phyloP scores from a whole-genome alignment of 2,888 invertebrate species.

The Syritta pipiens region DNA sequence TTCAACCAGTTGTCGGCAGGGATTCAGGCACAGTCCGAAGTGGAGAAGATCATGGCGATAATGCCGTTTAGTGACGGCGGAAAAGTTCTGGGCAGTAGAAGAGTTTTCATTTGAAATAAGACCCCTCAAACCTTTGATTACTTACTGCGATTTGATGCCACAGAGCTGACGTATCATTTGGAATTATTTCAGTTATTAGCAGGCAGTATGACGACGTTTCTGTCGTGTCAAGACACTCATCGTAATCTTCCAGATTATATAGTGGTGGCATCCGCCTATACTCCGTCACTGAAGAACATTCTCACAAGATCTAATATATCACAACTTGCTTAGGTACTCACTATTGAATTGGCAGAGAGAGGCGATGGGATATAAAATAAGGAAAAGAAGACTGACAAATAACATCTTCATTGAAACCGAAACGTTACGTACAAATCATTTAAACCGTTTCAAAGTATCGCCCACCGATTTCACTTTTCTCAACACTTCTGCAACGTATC shows the following conservation, averaged over 20 bases:
- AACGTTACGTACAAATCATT: no score
- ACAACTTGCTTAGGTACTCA: conserved; percentile 6
- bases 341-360: conserved; percentile 40
- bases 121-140: neutral
- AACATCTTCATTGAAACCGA: no score
- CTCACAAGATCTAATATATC: neutral
- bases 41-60: conserved; percentile 74
- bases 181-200: conserved; percentile 74
- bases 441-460: no score
- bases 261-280: conserved; percentile 77
- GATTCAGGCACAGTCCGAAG: conserved; percentile 74
- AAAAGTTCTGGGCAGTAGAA: conserved; percentile 61
- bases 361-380: conserved; percentile 10
- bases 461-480: no score
- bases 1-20: conserved; percentile 70
- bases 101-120: no score
- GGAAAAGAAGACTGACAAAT: no score
- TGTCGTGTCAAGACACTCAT: conserved; percentile 74
- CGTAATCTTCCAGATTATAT: conserved; percentile 77
- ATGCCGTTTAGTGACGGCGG: conserved; percentile 71
- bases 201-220: conserved; percentile 73
- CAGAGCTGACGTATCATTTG: conserved; percentile 72
- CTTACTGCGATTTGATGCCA: conserved; percentile 73
- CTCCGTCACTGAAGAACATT: conserved; percentile 74
- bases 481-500: no score